Base-by-base conservation (phyloP, 2,113 vertebrate species). In the Conger conger region DNA sequence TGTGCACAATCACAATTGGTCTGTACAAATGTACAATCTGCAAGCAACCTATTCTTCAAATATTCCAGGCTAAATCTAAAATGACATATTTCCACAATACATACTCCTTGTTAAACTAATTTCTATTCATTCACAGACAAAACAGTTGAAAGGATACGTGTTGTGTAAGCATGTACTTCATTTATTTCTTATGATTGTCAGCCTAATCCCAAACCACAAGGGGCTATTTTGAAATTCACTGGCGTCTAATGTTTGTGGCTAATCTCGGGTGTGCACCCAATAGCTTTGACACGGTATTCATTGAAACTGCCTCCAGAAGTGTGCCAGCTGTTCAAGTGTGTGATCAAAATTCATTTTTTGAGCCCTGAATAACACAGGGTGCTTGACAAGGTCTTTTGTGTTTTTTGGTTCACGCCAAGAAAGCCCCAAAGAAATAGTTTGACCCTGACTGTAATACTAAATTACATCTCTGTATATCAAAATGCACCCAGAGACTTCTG, bases 381-480 rank as follows among this genome's bases (percentile, higher is more conserved):
- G 85, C 85, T 89, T 86, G 89, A 91, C 82, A 85, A 88, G 86
- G 87, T 85, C 86, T 91, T 91, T 92, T 93, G 92, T 93, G 92
- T 92, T 94, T 63, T 73, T 92, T 87, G 90, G 92, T 92, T 93
- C 86, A 90, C 88, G 91, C 87, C 89, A 87, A 85, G 83, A 83
- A 86, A 87, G 57, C 85, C 87, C 82, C 36, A 15, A 84, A 88
- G 85, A 88, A 87, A 88, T 88, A 50, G 83, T 84, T 63, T 89
- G 88, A 87, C 83, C 89, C 87, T 85, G 53, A 79, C 82, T 79
- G 76, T 85, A 87, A 57, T 83, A 77, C 50, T 91, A 91, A 93
- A 93, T 94, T 92, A 92, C 91, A 91, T 92, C 92, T 90, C 86
- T 85, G 90, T 87, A 86, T 90, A 91, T 91, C 87, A 92, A 90